Evolutionary conservation across 2,888 invertebrate species (phyloP).

Genomic region (Odontomyia ornata): DNA sequence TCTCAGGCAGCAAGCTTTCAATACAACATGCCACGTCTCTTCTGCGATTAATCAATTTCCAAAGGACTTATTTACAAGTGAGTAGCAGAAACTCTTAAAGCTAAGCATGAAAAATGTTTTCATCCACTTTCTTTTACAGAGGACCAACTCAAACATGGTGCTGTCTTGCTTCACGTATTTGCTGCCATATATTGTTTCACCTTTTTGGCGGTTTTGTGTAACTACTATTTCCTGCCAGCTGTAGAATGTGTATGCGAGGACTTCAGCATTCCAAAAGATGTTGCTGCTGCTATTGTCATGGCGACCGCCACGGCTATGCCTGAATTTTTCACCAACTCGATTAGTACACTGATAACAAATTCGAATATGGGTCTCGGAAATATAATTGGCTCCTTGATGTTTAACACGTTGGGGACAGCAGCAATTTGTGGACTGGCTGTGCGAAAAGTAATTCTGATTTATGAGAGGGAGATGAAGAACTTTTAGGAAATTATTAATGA

Average conservation of each 20-base stretch:
- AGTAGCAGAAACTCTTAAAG: background rate
- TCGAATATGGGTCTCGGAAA: conserved; percentile 89
- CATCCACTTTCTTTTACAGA: conserved; percentile 64
- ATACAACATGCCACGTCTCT: background rate
- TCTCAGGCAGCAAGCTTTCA: background rate
- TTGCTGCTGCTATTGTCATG: conserved; percentile 97
- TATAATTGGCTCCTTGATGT: conserved; percentile 86
- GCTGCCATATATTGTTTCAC: conserved; percentile 87
- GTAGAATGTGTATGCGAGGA: conserved; percentile 88
- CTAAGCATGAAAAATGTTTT: background rate
- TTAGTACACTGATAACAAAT: conserved; percentile 84
- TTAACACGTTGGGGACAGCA: conserved; percentile 86
- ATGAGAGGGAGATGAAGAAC: conserved; percentile 38
- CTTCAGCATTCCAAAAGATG: conserved; percentile 81
- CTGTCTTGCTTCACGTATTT: conserved; percentile 77
- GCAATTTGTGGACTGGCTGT: conserved; percentile 82
- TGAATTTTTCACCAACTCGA: conserved; percentile 90
- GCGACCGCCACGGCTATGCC: conserved; percentile 96
- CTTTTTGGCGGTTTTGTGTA: conserved; percentile 86
- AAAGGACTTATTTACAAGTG: conserved; percentile 4
- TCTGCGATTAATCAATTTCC: conserved; percentile 12
- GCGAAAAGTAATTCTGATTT: conserved; percentile 70
- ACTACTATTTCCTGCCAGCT: conserved; percentile 90
- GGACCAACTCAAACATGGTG: conserved; percentile 77
- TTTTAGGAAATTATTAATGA: background rate